A percentile compares a stretch with the other conserved stretches of the same genome.
These are phyloP conservation scores for Pelodiscus sinensis DNA, from an alignment of 2,113 vertebrate species.

Conservation along the genomic window DNA sequence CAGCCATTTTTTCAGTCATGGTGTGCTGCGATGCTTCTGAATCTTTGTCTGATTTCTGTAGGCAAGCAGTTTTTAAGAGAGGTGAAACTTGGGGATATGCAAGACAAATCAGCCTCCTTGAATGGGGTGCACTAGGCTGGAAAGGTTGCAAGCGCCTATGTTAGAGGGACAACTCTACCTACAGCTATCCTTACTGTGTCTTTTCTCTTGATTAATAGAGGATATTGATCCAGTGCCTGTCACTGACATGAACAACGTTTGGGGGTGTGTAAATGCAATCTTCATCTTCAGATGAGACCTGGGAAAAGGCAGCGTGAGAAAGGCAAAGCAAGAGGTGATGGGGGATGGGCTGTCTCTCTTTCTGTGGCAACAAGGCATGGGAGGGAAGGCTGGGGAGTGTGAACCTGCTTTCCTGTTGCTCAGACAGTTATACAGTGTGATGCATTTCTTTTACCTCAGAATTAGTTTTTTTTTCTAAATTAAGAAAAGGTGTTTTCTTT, in stretches of 20 bases:
- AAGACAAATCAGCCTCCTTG: too few relatives aligned
- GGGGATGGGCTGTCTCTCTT: background rate
- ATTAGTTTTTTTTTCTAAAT: background rate
- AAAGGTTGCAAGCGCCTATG: too few relatives aligned
- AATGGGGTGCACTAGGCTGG: too few relatives aligned
- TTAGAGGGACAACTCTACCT: background rate
- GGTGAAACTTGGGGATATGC: too few relatives aligned
- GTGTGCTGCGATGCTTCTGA: too few relatives aligned
- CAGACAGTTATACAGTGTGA: background rate
- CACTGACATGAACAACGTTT: background rate
- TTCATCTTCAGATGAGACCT: background rate
- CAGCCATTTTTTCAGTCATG: too few relatives aligned
- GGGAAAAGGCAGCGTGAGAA: background rate
- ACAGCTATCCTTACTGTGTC: too few relatives aligned
- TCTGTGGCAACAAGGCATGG: background rate
- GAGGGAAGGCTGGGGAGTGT: background rate
- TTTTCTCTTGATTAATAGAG: background rate
- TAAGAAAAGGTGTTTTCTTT: background rate
- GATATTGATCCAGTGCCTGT: background rate
- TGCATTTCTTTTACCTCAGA: background rate
- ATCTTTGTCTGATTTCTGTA: too few relatives aligned
- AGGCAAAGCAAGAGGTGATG: background rate
- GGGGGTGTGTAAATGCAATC: background rate
- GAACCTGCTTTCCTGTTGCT: background rate
- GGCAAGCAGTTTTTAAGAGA: too few relatives aligned